phyloP scores from a whole-genome alignment of 1,140 invertebrate genomes.

The Anastrepha ludens region DNA sequence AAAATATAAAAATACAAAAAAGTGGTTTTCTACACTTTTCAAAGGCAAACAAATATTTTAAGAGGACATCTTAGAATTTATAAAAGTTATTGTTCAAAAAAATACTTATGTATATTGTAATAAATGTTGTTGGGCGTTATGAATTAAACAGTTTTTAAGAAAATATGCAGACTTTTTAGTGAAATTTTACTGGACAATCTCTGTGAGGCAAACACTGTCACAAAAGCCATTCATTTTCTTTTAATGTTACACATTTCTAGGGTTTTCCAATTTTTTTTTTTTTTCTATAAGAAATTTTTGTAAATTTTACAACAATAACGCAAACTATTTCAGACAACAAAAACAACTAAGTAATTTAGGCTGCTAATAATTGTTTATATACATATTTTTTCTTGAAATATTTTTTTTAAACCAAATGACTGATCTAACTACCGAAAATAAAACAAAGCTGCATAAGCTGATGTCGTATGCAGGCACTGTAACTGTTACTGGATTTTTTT shows the following conservation, averaged over 20 bases:
- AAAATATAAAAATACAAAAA: slow-evolving; percentile 10
- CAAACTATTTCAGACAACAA: background rate
- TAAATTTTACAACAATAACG: background rate
- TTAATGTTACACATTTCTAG: too few species aligned
- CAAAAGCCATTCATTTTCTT: background rate
- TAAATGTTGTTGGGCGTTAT: slow-evolving; percentile 51
- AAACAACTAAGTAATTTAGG: background rate
- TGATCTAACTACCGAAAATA: slow-evolving; percentile 19
- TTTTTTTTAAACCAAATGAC: slow-evolving; percentile 32
- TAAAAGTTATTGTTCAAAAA: slow-evolving; percentile 52
- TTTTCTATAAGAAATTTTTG: background rate
- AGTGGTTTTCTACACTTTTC: slow-evolving; percentile 39
- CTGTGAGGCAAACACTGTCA: background rate
- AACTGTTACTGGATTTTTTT: background rate
- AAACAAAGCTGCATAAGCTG: background rate
- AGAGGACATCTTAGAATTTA: slow-evolving; percentile 23
- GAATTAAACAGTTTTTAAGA: slow-evolving; percentile 22
- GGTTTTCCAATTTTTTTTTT: background rate
- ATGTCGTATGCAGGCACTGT: too few species aligned
- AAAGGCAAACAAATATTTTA: slow-evolving; percentile 35
- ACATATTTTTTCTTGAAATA: slow-evolving; percentile 3
- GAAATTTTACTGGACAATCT: background rate
- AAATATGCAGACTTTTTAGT: slow-evolving; percentile 14
- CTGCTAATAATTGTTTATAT: background rate
- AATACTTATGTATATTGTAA: slow-evolving; percentile 29